Base-by-base conservation (phyloP, 2,113 vertebrate genomes). In the Podilymbus podiceps region DNA sequence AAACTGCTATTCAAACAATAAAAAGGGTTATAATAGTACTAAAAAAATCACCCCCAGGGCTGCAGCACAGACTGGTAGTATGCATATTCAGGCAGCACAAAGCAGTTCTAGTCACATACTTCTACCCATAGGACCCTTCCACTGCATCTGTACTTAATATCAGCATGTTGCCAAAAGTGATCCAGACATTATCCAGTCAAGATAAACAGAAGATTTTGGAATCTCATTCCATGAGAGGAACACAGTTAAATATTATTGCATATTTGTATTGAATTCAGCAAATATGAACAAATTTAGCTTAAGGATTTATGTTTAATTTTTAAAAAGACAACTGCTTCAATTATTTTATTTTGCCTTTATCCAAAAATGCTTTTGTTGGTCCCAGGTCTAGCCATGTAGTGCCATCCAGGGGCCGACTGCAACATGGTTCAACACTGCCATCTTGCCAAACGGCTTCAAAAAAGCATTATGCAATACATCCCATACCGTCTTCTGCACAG, bases 1-100 rank as follows among this genome's bases (percentile, higher is more conserved):
- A 98, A 98, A 98, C 94, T 97, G 92, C 97, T 97, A 98, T 98
- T 98, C 97, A 98, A 98, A 98, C 97, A 98, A 98, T 98, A 97
- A 97, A 98, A 98, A 88, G 87, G 88, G 91, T 97, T 98, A 97
- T 97, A 98, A 98, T 97, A 96, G 95, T 95, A 97, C 95, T 97
- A 98, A 98, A 98, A 97, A 97, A 98, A 95, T 92, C 96, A 96
- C 96, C 95, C 96, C 94, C 80, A 98, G 94, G 93, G 92, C 93
- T 97, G 89, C 95, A 77, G 83, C 95, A 96, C 66, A 96, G 94
- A 69, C 88, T 95, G 78, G 75, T 77, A 91, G 84, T 89, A 79
- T 96, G 76, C 87, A 96, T 88, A 97, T 63, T 89, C 55, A 97
- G 94, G 59, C 88, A 93, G 93, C 80, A 93, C 80, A 91, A 92